These are phyloP conservation scores for Phyto melanocephala DNA, from an alignment of 2,888 invertebrate genomes.

Conservation along the genomic window DNA sequence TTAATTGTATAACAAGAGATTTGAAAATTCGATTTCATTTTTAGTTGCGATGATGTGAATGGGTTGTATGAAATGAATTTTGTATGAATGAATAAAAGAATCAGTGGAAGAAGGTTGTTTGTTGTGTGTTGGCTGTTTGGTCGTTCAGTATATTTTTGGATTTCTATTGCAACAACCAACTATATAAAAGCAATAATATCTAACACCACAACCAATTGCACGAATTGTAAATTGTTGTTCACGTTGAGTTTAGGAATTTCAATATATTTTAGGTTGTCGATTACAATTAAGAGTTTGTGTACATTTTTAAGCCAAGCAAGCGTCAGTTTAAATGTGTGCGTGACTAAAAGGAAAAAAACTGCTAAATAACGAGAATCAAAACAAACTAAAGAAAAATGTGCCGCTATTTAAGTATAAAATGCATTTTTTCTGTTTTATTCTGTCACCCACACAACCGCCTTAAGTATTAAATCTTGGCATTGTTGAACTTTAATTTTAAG, in stretches of 20 bases:
- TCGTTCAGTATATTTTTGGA: neutral
- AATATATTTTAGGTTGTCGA: slow-evolving; percentile 52
- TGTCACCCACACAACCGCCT: neutral
- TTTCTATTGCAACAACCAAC: slow-evolving; percentile 44
- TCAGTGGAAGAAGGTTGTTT: neutral
- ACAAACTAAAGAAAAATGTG: slow-evolving; percentile 66
- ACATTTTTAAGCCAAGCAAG: neutral
- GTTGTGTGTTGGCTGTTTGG: neutral
- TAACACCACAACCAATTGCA: slow-evolving; percentile 8
- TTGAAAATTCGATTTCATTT: slow-evolving; percentile 47
- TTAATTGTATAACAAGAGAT: slow-evolving; percentile 56
- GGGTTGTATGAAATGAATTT: slow-evolving; percentile 10
- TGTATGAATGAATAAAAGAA: slow-evolving; percentile 11
- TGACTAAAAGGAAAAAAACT: slow-evolving; percentile 58
- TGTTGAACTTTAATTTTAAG: neutral
- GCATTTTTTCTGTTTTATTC: slow-evolving; percentile 21
- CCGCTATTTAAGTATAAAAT: slow-evolving; percentile 56
- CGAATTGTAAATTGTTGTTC: slow-evolving; percentile 49
- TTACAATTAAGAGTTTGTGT: neutral
- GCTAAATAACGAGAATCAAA: slow-evolving; percentile 67
- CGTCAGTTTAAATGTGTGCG: slow-evolving; percentile 27
- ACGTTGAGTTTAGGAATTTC: slow-evolving; percentile 53
- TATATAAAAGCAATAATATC: neutral
- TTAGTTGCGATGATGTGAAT: slow-evolving; percentile 1
- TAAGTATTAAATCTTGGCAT: too few species aligned